These are phyloP conservation scores for Aix galericulata DNA, from an alignment of 2,113 vertebrate species.

Conservation along the genomic window DNA sequence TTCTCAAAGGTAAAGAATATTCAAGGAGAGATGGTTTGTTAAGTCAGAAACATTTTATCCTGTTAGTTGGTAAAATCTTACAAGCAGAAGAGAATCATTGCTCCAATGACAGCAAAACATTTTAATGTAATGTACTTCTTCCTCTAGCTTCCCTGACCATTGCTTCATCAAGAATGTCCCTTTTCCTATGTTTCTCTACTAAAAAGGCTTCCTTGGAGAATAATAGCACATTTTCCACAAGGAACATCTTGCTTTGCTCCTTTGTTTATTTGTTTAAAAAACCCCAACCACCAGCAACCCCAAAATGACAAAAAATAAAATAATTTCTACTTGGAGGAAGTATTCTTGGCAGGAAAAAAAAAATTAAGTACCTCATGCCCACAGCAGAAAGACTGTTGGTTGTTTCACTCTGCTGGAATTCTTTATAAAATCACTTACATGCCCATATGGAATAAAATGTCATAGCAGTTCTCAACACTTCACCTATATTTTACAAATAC, in stretches of 20 bases:
- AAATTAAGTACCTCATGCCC: background rate
- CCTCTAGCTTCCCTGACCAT: background rate
- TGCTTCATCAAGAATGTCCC: background rate
- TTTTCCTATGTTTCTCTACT: background rate
- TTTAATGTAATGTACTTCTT: background rate
- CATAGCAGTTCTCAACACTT: slow-evolving; percentile 19
- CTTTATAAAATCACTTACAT: slow-evolving; percentile 39
- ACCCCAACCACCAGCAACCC: background rate
- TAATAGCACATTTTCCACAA: background rate
- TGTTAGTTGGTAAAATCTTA: background rate
- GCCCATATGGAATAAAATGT: slow-evolving; percentile 18
- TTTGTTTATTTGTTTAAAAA: background rate
- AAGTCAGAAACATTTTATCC: background rate
- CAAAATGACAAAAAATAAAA: background rate
- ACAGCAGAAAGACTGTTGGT: background rate
- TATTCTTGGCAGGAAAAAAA: background rate
- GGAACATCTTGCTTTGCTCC: background rate
- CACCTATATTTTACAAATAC: slow-evolving; percentile 40
- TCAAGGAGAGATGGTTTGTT: background rate
- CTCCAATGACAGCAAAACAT: background rate
- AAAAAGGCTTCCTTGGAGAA: background rate
- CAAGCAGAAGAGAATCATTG: background rate
- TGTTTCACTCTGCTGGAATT: slow-evolving; percentile 45
- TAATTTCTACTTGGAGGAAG: background rate
- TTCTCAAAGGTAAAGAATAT: background rate